Evolutionary conservation across 1,140 invertebrate genomes (phyloP), one percentile per base, ranked within the genome.

Genomic region (Megalopta genalis): DNA sequence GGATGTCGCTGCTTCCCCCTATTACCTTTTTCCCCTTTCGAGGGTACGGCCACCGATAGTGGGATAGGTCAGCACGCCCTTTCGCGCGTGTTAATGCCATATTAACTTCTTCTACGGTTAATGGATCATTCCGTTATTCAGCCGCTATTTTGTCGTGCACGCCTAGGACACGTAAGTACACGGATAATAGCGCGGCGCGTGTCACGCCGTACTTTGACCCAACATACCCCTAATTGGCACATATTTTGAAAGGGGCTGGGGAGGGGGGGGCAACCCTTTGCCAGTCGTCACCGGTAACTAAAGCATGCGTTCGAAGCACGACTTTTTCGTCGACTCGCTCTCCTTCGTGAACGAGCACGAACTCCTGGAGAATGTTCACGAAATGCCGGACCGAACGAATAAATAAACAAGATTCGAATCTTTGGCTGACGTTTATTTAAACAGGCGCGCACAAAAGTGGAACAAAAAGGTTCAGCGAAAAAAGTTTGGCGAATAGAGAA

Each of bases 1-100:
- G 70, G 83, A 63, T 68, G 75, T 32, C 75, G 57, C 77, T 76
- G 63, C 71, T 59, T 32, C 2, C 75, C 75, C 82, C 49, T 12
- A 69, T 73, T 80, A 87, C 69, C 82, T 84, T 86, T 82, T 57
- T 64, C 80, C 84, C 83, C 81, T 82, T 85, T 70, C 42, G 46
- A 74, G 65, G 63, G 68, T 69, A 85, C 70, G 57, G 27, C 59
- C 70, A 78, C 59, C 78, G 72, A 62, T 21, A 75, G 78, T 86
- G 74, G 86, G 85, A 86, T 86, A 88, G 88, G 88, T 89, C 87
- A 89, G 84, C 83, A 68, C 82, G 86, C 87, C 86, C 82, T 85
- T 77, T 86, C 54, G 81, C 84, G 85, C 81, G 84, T 81, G 84
- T 76, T 86, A 86, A 83, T 83, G 66, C 77, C 80, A 86, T 80